Conservation (phyloP, 2,888 invertebrate genomes). For the Tolmerus cingulatus region DNA sequence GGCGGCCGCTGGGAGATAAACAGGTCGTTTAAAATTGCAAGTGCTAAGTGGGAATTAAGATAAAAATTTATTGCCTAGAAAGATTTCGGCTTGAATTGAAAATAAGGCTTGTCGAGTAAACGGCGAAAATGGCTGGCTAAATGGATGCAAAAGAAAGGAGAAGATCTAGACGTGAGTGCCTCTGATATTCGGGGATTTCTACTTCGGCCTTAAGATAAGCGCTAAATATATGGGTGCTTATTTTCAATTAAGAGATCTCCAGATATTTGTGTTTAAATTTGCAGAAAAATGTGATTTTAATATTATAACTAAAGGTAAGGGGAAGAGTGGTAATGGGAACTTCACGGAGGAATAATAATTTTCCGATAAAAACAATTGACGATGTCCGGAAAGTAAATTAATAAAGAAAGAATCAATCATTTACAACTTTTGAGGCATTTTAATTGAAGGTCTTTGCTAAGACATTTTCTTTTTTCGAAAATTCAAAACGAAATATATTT, state of each 20-base stretch:
- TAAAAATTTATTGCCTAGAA: background rate
- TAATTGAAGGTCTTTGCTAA: too few species aligned
- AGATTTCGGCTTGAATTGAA: background rate
- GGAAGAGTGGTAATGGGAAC: background rate
- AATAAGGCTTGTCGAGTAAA: background rate
- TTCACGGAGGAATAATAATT: too few species aligned
- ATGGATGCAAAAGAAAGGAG: background rate
- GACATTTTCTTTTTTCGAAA: too few species aligned
- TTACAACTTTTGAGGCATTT: too few species aligned
- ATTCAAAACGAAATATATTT: too few species aligned
- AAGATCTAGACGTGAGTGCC: background rate
- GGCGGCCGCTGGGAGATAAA: background rate
- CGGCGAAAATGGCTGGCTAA: background rate
- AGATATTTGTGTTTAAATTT: background rate
- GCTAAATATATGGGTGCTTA: background rate
- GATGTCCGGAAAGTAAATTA: too few species aligned
- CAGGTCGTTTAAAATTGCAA: background rate
- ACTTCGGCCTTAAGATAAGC: background rate
- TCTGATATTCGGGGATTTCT: background rate
- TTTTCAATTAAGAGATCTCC: background rate
- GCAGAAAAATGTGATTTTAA: background rate
- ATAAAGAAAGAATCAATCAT: too few species aligned
- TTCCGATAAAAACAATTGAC: too few species aligned
- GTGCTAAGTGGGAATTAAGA: background rate
- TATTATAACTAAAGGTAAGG: background rate